Evolutionary conservation across 2,888 invertebrate genomes (phyloP).

Genomic region (Therioaphis trifolii): DNA sequence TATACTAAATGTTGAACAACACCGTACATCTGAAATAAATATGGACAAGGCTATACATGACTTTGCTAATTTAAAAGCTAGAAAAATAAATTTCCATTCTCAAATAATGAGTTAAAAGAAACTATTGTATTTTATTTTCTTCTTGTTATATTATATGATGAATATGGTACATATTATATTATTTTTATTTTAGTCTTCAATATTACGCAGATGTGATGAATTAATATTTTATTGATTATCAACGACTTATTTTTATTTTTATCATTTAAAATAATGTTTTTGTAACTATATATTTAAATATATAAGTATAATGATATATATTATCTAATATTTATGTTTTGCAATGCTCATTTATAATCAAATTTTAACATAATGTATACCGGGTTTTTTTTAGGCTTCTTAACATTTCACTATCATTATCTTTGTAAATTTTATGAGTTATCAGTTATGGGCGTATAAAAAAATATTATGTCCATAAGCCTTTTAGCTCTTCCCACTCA

Average conservation of each 20-base stretch:
- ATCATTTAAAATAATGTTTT: not conserved
- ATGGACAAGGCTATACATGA: not conserved
- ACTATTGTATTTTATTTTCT: too few species aligned
- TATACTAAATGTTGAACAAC: too few species aligned
- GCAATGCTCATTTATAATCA: not conserved
- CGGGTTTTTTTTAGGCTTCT: not conserved
- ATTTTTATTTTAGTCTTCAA: not conserved
- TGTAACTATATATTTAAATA: conserved; percentile 21
- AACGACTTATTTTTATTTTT: too few species aligned
- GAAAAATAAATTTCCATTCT: not conserved
- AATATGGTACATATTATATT: not conserved
- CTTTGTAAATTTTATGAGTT: too few species aligned
- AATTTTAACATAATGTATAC: not conserved
- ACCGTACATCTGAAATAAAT: not conserved
- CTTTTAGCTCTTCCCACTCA: too few species aligned
- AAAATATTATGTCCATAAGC: not conserved
- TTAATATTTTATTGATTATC: not conserved
- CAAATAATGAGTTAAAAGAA: not conserved
- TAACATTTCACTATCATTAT: not conserved
- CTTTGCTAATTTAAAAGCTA: conserved; percentile 7
- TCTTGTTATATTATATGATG: not conserved
- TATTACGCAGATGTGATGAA: not conserved
- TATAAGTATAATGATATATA: too few species aligned
- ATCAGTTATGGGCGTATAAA: not conserved
- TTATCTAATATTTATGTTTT: not conserved